Percentiles rank a stretch among this genome's conserved stretches.
phyloP scores from a whole-genome alignment of 2,888 invertebrate species.

The Leptinotarsa rubiginosa region DNA sequence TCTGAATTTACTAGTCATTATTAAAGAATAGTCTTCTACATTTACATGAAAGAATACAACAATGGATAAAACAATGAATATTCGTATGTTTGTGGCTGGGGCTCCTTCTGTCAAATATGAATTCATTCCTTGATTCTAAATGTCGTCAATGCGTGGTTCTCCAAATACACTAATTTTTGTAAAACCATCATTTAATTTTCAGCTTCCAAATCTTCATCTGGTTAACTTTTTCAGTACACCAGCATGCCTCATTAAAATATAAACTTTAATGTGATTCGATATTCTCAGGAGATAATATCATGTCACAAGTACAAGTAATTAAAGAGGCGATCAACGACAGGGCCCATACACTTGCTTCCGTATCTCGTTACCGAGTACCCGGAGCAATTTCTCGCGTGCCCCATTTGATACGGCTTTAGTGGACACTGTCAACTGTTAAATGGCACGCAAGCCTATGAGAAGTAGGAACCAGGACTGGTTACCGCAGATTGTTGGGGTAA shows the following conservation, averaged over 20 bases:
- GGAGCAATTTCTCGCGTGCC: conserved; percentile 40
- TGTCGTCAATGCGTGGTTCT: too few relatives aligned
- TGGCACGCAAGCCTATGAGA: conserved; percentile 6
- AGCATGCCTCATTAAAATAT: conserved; percentile 56
- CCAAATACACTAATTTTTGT: too few relatives aligned
- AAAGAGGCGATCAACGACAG: conserved; percentile 49
- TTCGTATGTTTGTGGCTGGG: too few relatives aligned
- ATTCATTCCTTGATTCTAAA: too few relatives aligned
- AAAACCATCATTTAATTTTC: too few relatives aligned
- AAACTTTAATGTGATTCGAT: conserved; percentile 57
- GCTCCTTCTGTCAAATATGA: too few relatives aligned
- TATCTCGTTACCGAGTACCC: conserved; percentile 36
- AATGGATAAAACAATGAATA: too few relatives aligned
- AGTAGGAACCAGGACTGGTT: conserved; percentile 13
- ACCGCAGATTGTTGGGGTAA: conserved; percentile 4
- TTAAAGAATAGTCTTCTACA: too few relatives aligned
- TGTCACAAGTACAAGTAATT: conserved; percentile 55
- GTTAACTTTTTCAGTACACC: background rate
- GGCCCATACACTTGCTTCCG: conserved; percentile 41
- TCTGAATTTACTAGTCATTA: too few relatives aligned
- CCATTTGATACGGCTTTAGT: conserved; percentile 33
- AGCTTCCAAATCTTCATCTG: background rate
- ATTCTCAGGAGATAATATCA: conserved; percentile 55
- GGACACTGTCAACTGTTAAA: conserved; percentile 21
- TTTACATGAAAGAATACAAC: too few relatives aligned